Evolutionary conservation across 2,113 vertebrate genomes (phyloP).

Genomic region (Fulmarus glacialis): DNA sequence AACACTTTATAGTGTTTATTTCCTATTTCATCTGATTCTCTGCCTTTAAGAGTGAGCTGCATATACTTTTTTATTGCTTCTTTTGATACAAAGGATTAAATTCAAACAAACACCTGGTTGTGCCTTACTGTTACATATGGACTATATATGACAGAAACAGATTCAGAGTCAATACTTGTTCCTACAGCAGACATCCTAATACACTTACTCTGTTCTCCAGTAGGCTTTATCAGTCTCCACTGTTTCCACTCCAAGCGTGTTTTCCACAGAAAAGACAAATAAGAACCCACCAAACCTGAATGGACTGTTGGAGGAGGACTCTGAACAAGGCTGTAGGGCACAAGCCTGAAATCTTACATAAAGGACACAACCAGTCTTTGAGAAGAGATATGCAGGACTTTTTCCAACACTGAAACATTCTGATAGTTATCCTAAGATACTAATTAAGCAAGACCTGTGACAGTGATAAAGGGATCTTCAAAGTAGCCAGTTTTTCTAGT

Average conservation of each 20-base stretch:
- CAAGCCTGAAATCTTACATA: neutral
- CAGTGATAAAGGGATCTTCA: neutral
- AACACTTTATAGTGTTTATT: neutral
- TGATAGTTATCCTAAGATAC: neutral
- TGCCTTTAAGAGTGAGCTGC: neutral
- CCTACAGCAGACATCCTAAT: neutral
- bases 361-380: neutral
- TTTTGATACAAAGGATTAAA: neutral
- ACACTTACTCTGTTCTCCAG: neutral
- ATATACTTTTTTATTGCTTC: neutral
- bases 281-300: neutral
- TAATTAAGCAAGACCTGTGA: neutral
- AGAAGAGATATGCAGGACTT: neutral
- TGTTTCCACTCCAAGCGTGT: neutral
- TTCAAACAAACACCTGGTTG: neutral
- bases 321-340: neutral
- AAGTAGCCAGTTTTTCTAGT: neutral
- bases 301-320: neutral
- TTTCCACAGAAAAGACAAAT: neutral
- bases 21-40: neutral
- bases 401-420: neutral
- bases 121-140: neutral
- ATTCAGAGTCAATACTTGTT: neutral
- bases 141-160: neutral
- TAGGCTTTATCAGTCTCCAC: neutral